These are phyloP conservation scores for Chauna torquata DNA, from an alignment of 2,113 vertebrate species.

Conservation along the genomic window DNA sequence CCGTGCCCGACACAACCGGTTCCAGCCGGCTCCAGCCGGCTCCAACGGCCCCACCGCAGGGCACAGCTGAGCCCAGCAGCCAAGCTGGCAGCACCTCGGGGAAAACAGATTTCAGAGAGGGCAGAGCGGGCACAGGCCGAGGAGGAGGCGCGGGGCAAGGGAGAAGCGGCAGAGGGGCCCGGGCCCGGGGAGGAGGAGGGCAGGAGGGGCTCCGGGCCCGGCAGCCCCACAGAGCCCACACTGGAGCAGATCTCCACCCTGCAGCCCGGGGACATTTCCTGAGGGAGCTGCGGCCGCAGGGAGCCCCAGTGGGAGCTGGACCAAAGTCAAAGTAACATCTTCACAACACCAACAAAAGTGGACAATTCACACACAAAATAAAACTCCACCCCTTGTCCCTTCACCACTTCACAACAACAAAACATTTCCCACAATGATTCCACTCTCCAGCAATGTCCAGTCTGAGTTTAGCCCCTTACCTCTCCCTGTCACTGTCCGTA, in stretches of 20 bases:
- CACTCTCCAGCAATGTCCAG: neutral
- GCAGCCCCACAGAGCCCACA: neutral
- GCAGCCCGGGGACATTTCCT: neutral
- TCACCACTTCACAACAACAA: neutral
- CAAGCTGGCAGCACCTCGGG: neutral
- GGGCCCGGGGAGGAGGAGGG: neutral
- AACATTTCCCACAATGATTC: neutral
- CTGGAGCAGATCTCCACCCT: neutral
- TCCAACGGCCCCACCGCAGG: neutral
- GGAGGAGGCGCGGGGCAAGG: neutral
- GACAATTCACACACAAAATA: neutral
- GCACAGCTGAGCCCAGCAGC: neutral
- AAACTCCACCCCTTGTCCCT: neutral
- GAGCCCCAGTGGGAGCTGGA: rapidly evolving
- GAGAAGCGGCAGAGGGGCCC: neutral
- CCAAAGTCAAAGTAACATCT: neutral
- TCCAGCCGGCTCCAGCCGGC: no score
- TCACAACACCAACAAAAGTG: rapidly evolving
- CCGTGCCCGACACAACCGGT: neutral
- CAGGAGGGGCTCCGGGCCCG: neutral
- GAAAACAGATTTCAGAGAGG: neutral
- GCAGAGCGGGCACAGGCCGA: neutral
- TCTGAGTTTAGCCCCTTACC: neutral
- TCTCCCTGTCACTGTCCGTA: neutral
- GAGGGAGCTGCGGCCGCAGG: neutral